A percentile compares a stretch with the other conserved stretches of the same genome.
Conservation (phyloP, 2,113 vertebrate genomes). For the Lepisosteus osseus region DNA sequence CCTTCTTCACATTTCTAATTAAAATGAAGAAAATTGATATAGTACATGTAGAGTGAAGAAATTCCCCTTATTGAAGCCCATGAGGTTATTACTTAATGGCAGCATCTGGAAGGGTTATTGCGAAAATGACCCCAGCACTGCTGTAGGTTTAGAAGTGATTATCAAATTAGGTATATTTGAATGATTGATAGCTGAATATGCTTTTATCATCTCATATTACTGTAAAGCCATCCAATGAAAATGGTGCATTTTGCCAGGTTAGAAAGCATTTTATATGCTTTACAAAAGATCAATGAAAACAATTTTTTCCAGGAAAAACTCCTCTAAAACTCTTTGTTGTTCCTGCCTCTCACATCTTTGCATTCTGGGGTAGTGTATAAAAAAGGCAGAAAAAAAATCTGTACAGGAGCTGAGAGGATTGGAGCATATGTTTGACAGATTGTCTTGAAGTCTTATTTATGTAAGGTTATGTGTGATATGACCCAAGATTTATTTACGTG, state of each 20-base stretch:
- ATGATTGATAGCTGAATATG: constrained; percentile 23
- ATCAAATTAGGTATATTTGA: constrained; percentile 26
- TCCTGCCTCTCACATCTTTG: too few relatives aligned
- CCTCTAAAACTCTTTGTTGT: too few relatives aligned
- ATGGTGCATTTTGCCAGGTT: constrained; percentile 22
- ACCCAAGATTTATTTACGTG: constrained; percentile 19
- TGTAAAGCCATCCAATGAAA: constrained; percentile 21
- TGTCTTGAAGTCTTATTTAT: constrained; percentile 15
- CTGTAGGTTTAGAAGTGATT: constrained; percentile 26
- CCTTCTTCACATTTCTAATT: constrained; percentile 72
- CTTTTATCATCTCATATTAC: constrained; percentile 54
- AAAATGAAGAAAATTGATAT: constrained; percentile 57
- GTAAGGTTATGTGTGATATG: constrained; percentile 9
- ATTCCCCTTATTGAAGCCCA: constrained; percentile 60
- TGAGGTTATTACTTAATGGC: constrained; percentile 59
- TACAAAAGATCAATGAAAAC: constrained; percentile 12
- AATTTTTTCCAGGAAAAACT: background rate
- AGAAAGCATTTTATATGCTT: background rate
- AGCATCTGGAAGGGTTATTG: constrained; percentile 14
- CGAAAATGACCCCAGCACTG: constrained; percentile 37
- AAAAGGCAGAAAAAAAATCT: background rate
- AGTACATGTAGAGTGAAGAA: constrained; percentile 40
- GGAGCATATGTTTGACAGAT: background rate
- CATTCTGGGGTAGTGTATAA: too few relatives aligned
- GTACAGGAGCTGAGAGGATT: background rate